A percentile compares a stretch with the other conserved stretches of the same genome.
Evolutionary conservation across 2,113 vertebrate species (phyloP).

Genomic region (Rissa tridactyla): DNA sequence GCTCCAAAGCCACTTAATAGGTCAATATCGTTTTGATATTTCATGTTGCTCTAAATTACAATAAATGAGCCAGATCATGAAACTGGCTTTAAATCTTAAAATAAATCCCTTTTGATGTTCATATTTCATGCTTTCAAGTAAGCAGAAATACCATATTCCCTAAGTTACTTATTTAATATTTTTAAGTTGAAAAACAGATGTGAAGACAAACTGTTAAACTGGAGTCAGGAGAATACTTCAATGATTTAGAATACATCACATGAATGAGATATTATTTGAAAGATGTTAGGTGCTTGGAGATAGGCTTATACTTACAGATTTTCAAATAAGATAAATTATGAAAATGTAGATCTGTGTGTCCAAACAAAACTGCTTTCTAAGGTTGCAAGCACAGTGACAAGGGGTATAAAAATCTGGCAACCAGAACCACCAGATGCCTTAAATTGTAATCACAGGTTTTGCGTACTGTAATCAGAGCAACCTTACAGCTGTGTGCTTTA

Average conservation of each 20-base stretch:
- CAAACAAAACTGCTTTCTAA: not conserved
- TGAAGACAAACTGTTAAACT: not conserved
- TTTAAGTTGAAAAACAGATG: conserved; percentile 1
- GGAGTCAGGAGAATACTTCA: not conserved
- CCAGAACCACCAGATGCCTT: conserved; percentile 43
- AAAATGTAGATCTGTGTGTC: not conserved
- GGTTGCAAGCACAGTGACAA: not conserved
- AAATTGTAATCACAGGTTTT: conserved; percentile 16
- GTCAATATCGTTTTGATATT: not conserved
- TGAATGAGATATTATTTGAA: not conserved
- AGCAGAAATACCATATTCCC: not conserved
- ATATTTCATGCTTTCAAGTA: not conserved
- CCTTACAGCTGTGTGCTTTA: not conserved
- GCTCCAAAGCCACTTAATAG: not conserved
- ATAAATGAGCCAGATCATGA: conserved; percentile 2
- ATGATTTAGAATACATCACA: not conserved
- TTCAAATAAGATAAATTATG: not conserved
- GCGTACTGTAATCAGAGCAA: not conserved
- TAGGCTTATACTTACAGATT: not conserved
- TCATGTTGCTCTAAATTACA: not conserved
- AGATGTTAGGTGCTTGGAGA: not conserved
- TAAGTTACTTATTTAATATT: not conserved
- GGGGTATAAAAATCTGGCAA: conserved; percentile 7
- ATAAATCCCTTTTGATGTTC: not conserved
- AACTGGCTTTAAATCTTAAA: not conserved